Base-by-base conservation (phyloP, 2,797 vertebrate genomes). In the Gastrophryne carolinensis region DNA sequence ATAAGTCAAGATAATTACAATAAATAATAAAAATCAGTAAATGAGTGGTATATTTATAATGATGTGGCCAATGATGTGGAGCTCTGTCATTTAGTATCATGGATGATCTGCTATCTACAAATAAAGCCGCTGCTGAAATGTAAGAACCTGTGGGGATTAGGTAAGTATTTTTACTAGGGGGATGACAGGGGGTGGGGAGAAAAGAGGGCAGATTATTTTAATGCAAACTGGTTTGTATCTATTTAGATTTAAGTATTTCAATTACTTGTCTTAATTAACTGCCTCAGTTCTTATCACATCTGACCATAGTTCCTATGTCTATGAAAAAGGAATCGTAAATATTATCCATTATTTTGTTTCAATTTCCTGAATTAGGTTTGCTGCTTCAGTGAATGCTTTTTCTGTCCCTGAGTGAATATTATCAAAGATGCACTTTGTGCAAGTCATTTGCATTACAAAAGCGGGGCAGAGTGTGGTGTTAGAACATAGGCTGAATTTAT, bases 401-500 rank as follows among this genome's bases (percentile, higher is more conserved):
- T 90, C 92, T 88, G 89, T 89, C 87, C 86, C 89, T 87, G 84
- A 90, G 86, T 91, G 91, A 92, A 93, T 92, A 89, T 88, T 91
- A 94, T 95, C 93, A 94, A 95, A 94, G 91, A 90, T 87, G 89
- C 89, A 88, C 89, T 92, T 87, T 93, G 92, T 91, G 91, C 86
- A 86, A 88, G 52, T 85, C 82, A 93, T 96, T 95, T 95, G 89
- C 91, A 93, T 93, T 82, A 92, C 90, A 93, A 93, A 93, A 92
- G 86, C 83, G 34, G 86, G 72, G 87, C 87, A 81, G 81, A 52
- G 63, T 79, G 84, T 81, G 84, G 86, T 62, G 34, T 79, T 82
- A 86, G 88, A 89, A 87, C 87, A 84, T 71, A 84, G 88, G 83
- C 79, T 87, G 90, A 89, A 90, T 89, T 90, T 89, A 87, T 75